These are phyloP conservation scores for Heliconius eleuchia DNA, from an alignment of 1,140 invertebrate species.

Conservation along the genomic window DNA sequence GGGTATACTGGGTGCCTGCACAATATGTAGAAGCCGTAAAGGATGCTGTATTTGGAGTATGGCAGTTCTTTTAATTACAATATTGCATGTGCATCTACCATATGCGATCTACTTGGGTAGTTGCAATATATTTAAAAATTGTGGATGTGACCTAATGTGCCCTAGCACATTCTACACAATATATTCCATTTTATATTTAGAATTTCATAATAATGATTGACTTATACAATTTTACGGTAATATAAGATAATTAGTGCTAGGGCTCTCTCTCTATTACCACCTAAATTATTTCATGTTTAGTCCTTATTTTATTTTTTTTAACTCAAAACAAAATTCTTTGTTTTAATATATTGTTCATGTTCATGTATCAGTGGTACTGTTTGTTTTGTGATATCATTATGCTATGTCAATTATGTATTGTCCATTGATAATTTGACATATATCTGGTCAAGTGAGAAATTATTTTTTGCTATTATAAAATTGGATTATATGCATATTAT, in stretches of 20 bases:
- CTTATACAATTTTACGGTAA: slow-evolving; percentile 38
- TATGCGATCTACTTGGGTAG: slow-evolving; percentile 63
- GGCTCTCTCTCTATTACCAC: slow-evolving; percentile 25
- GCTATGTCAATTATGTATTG: slow-evolving; percentile 77
- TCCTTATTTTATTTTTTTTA: slow-evolving; percentile 28
- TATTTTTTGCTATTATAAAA: slow-evolving; percentile 66
- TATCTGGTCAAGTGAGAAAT: slow-evolving; percentile 72
- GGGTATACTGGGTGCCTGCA: slow-evolving; percentile 97
- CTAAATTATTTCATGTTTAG: slow-evolving; percentile 28
- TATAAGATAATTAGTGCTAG: slow-evolving; percentile 36
- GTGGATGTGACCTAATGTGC: slow-evolving; percentile 41
- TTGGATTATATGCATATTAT: slow-evolving; percentile 62
- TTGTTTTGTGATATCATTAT: slow-evolving; percentile 73
- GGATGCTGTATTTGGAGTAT: slow-evolving; percentile 94
- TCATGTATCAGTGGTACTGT: slow-evolving; percentile 57
- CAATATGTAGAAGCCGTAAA: slow-evolving; percentile 96
- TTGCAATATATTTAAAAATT: slow-evolving; percentile 66
- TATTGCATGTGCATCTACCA: slow-evolving; percentile 55
- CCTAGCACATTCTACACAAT: slow-evolving; percentile 40
- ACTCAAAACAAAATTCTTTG: slow-evolving; percentile 23
- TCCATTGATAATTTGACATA: slow-evolving; percentile 72
- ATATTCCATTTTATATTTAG: slow-evolving; percentile 40
- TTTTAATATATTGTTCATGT: slow-evolving; percentile 43
- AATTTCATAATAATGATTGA: slow-evolving; percentile 35
- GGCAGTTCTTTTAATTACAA: slow-evolving; percentile 88